Percentiles rank a stretch among this genome's conserved stretches.
These are phyloP conservation scores for Sphaerodactylus townsendi DNA, from an alignment of 2,113 vertebrate genomes.

Conservation along the genomic window DNA sequence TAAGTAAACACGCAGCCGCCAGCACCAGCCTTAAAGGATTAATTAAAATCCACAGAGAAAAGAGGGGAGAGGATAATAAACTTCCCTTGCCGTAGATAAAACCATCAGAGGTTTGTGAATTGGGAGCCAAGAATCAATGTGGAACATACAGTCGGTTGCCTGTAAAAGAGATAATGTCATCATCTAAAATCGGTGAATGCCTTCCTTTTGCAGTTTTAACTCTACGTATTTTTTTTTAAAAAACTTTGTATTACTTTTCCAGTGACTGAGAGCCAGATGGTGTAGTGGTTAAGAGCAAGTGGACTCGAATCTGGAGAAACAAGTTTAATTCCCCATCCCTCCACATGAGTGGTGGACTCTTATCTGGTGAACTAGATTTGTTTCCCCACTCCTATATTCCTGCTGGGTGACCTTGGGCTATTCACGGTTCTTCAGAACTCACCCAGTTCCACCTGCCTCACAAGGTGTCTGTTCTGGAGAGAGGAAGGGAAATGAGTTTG, in stretches of 20 bases:
- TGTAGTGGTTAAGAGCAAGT: too few relatives aligned
- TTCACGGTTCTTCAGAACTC: too few relatives aligned
- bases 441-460: too few relatives aligned
- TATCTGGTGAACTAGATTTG: too few relatives aligned
- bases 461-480: too few relatives aligned
- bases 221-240: not conserved
- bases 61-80: conserved; percentile 7
- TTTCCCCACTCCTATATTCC: too few relatives aligned
- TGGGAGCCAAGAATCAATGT: not conserved
- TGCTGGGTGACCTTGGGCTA: too few relatives aligned
- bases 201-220: not conserved
- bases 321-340: too few relatives aligned
- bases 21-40: conserved; percentile 3
- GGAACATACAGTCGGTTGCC: not conserved
- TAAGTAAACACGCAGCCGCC: conserved; percentile 7
- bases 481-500: too few relatives aligned
- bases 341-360: too few relatives aligned
- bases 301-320: too few relatives aligned
- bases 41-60: conserved; percentile 16
- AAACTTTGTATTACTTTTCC: not conserved
- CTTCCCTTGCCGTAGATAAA: conserved; percentile 3
- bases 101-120: conserved; percentile 22
- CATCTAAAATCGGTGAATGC: not conserved
- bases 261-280: too few relatives aligned
- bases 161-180: not conserved